Evolutionary conservation across 2,888 invertebrate species (phyloP), one percentile per base, ranked within the genome.

Genomic region (Tryphoninae sp.): DNA sequence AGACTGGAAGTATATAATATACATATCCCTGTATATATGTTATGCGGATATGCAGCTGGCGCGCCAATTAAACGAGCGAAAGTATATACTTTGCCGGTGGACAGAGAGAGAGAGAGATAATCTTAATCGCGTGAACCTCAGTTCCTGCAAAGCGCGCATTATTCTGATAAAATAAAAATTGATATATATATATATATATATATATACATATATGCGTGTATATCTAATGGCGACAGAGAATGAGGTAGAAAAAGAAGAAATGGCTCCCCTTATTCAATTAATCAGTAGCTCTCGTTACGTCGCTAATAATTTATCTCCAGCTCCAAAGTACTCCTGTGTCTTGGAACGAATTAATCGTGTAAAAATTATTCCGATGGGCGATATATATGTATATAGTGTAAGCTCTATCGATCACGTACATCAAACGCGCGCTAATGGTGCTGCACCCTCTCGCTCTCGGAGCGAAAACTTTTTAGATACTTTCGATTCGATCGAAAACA

Each of bases 371-470:
- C 65, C 16, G 26, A 51, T 67, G 49, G n/a, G 40, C 9, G 11
- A 45, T 45, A 51, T 16, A 13, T 19, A 51, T 16, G 9, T 19
- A 19, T 73, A 69, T 19, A 16, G 55, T 26, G 62, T 49, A 45
- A 76, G 59, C 67, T 53, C 59, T 80, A 80, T 80, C 80, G 76
- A 72, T 76, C 80, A 80, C 76, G 75, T 76, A 72, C 76, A 76
- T 80, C 76, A 67, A 76, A 76, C 67, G 45, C 33, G 9, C 33
- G 42, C 76, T 80, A 76, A 80, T 76, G 61, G 76, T 59, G 76
- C 80, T 80, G 80, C 80, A 72, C 80, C 80, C 65, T 76, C n/a
- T 76, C n/a, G 33, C 61, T 61, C 53, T 9, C 51, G 16, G n/a
- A 45, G 61, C 26, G 45, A 74, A 74, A 69, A 73, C 26, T 53